A percentile compares a stretch with the other conserved stretches of the same genome.
phyloP scores from a whole-genome alignment of 2,113 vertebrate species.

The Crotophaga sulcirostris region DNA sequence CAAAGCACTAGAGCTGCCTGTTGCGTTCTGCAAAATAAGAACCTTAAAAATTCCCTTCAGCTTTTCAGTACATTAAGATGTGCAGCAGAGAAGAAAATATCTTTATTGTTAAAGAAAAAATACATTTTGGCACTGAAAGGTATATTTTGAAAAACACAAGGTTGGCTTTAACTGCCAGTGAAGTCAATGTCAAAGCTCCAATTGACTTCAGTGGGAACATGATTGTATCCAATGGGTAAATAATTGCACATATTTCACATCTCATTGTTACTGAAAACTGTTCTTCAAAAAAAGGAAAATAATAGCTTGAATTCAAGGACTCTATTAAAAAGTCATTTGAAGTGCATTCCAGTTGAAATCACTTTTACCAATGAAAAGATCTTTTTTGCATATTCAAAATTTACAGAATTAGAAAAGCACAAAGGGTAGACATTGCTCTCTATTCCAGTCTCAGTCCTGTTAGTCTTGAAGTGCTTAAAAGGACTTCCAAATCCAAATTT shows the following conservation, averaged over 20 bases:
- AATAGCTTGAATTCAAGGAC: slow-evolving; percentile 54
- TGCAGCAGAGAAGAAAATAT: slow-evolving; percentile 12
- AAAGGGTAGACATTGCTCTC: background rate
- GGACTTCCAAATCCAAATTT: background rate
- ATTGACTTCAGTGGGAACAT: slow-evolving; percentile 35
- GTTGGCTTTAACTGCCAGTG: background rate
- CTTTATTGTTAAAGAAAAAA: slow-evolving; percentile 12
- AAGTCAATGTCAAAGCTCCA: slow-evolving; percentile 52
- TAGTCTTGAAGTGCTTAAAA: background rate
- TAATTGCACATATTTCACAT: slow-evolving; percentile 68
- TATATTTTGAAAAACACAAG: slow-evolving; percentile 24
- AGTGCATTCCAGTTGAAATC: slow-evolving; percentile 70
- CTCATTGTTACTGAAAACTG: slow-evolving; percentile 70
- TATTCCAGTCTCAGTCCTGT: background rate
- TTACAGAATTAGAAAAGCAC: slow-evolving; percentile 56
- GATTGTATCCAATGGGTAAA: slow-evolving; percentile 38
- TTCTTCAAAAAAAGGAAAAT: slow-evolving; percentile 65
- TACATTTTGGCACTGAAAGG: slow-evolving; percentile 36
- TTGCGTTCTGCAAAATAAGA: background rate
- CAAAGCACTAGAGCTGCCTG: background rate
- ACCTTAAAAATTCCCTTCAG: background rate
- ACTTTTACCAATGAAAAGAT: slow-evolving; percentile 66
- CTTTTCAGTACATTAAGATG: background rate
- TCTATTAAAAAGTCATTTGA: slow-evolving; percentile 74
- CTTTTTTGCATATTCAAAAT: slow-evolving; percentile 70